Evolutionary conservation across 1,140 invertebrate species (phyloP), one percentile per base, ranked within the genome.

Genomic region (Dreissena polymorpha): DNA sequence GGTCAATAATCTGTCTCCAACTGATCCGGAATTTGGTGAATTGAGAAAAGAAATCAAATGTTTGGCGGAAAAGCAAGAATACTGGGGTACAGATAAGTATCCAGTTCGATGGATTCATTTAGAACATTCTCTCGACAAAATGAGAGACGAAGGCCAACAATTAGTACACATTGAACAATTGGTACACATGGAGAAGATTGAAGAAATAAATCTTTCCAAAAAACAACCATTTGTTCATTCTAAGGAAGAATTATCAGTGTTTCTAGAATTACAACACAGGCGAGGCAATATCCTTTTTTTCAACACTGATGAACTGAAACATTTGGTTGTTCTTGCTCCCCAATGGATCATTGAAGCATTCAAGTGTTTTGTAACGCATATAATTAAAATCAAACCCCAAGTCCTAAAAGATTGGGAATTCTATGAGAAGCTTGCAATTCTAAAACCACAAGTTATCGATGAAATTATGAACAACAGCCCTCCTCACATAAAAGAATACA

Each of bases 101-200:
- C 75, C 75, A 49, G 65, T 65, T 27, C 67, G 57, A 65, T 78
- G 75, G 75, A 78, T 78, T 55, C n/a, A 60, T 12, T 21, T 78
- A 29, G 75, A 78, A 49, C 49, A 64, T 53, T 8, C 64, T 67
- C 57, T 78, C 29, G 14, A 25, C 10, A 27, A 25, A 49, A 6
- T 78, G 5, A 67, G 67, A 53, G 27, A 60, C 55, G 65, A 78
- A 8, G 65, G 65, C 7, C 67, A 68, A n/a, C 63, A 78, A 55
- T 68, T 78, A 8, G n/a, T n/a, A n/a, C n/a, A n/a, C n/a, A n/a
- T n/a, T n/a, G n/a, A n/a, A n/a, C n/a, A n/a, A n/a, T n/a, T n/a
- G n/a, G 64, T 67, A 29, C 50, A 78, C 2, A 12, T 78, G 13
- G 53, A 55, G 53, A 18, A 12, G 18, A 12, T 18, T 39, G 8